A percentile compares a stretch with the other conserved stretches of the same genome.
These are phyloP conservation scores for Nansenia antarctica DNA, from an alignment of 2,113 vertebrate species.

Conservation along the genomic window DNA sequence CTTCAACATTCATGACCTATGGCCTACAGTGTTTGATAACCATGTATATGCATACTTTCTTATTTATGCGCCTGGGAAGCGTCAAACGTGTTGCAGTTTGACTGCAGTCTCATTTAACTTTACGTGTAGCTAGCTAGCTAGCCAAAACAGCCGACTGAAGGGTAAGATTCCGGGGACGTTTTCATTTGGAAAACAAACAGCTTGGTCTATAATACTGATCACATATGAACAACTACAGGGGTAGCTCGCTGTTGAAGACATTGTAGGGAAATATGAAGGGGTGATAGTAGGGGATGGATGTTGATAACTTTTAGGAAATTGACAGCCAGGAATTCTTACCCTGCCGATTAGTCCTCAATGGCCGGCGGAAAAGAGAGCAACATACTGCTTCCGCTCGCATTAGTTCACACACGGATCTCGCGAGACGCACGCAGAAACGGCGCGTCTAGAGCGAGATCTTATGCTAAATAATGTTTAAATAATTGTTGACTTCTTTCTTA, in stretches of 20 bases:
- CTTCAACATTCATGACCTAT: too few relatives aligned
- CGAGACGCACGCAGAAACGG: conserved; percentile 65
- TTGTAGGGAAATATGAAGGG: neutral
- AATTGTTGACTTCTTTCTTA: too few relatives aligned
- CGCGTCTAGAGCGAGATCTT: conserved; percentile 8
- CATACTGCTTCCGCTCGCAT: conserved; percentile 68
- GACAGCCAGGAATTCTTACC: conserved; percentile 70
- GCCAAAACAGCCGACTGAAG: neutral
- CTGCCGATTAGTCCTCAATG: conserved; percentile 73
- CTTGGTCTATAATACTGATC: neutral
- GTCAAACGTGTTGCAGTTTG: too few relatives aligned
- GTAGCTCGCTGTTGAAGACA: neutral
- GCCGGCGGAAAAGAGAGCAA: conserved; percentile 83
- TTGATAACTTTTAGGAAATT: conserved; percentile 60
- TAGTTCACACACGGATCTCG: conserved; percentile 65
- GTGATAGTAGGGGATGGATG: conserved; percentile 66
- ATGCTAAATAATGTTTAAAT: too few relatives aligned
- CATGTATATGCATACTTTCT: too few relatives aligned
- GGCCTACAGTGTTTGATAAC: too few relatives aligned
- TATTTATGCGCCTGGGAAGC: too few relatives aligned
- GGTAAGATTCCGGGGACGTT: neutral
- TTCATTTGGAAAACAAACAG: too few relatives aligned
- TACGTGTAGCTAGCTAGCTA: neutral
- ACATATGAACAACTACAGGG: neutral
- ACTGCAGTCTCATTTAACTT: too few relatives aligned